Evolutionary conservation across 2,888 invertebrate species (phyloP).

Genomic region (Liopterus haemorrhoidalis): DNA sequence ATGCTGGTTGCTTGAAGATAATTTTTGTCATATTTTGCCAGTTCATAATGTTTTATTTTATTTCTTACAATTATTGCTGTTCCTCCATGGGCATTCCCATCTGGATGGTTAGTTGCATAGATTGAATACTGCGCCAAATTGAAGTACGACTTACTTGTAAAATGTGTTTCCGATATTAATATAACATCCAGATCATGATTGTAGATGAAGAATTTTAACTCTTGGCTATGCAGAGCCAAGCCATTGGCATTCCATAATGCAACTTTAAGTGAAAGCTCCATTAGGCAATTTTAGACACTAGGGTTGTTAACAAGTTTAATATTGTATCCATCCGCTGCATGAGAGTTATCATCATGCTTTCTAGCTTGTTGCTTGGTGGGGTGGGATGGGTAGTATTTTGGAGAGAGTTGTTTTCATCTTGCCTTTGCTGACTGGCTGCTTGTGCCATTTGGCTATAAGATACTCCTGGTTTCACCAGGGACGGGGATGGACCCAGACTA

Average conservation of each 20-base stretch:
- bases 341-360: constrained; percentile 1
- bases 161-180: constrained; percentile 6
- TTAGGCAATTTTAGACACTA: constrained; percentile 13
- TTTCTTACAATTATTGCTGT: constrained; percentile 7
- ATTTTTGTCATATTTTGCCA: constrained; percentile 3
- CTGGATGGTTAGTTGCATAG: constrained; percentile 8
- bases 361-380: constrained; percentile 1
- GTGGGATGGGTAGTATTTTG: background rate
- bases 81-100: constrained; percentile 5
- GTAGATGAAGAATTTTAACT: constrained; percentile 8
- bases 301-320: constrained; percentile 10
- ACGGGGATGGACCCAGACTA: too few species aligned
- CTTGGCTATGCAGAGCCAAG: constrained; percentile 9
- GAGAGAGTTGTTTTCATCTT: too few species aligned
- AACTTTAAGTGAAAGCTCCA: constrained; percentile 5
- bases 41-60: constrained; percentile 4
- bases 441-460: too few species aligned
- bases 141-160: constrained; percentile 4
- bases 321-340: constrained; percentile 12
- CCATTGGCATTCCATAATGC: constrained; percentile 16
- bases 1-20: constrained; percentile 1
- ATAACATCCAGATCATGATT: constrained; percentile 4
- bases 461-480: too few species aligned
- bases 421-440: too few species aligned
- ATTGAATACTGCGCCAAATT: constrained; percentile 3